A percentile compares a stretch with the other conserved stretches of the same genome.
Evolutionary conservation across 2,113 vertebrate genomes (phyloP).

Genomic region (Dryoscopus gambensis): DNA sequence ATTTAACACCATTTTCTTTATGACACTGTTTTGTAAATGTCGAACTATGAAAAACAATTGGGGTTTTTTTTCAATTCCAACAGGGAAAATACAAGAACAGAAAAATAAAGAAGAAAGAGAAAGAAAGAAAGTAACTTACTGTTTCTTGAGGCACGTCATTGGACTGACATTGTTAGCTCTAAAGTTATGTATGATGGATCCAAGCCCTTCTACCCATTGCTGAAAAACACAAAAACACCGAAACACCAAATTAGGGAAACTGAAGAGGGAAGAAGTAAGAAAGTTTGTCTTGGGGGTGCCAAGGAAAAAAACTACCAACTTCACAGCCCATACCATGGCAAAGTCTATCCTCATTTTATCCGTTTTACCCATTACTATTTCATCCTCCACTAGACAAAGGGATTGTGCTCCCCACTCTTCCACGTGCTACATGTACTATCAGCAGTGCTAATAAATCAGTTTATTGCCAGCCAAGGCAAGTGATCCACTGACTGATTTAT

Average conservation of each 20-base stretch:
- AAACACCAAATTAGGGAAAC: not conserved
- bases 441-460: not conserved
- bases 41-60: not conserved
- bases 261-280: not conserved
- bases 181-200: slow-evolving; percentile 95
- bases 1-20: not conserved
- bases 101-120: not conserved
- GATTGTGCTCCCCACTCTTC: not conserved
- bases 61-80: not conserved
- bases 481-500: not conserved
- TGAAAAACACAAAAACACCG: slow-evolving; percentile 67
- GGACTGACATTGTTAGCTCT: slow-evolving; percentile 98
- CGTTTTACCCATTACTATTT: not conserved
- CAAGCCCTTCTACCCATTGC: slow-evolving; percentile 96
- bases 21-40: not conserved
- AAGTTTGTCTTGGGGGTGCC: not conserved
- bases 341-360: not conserved
- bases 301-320: not conserved
- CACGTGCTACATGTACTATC: not conserved
- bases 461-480: slow-evolving; percentile 5
- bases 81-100: not conserved
- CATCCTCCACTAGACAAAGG: not conserved
- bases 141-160: slow-evolving; percentile 98
- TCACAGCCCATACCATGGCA: not conserved
- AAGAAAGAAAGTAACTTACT: slow-evolving; percentile 79